Evolutionary conservation across 2,797 vertebrate genomes (phyloP).

Genomic region (Cyprinodon diabolis): DNA sequence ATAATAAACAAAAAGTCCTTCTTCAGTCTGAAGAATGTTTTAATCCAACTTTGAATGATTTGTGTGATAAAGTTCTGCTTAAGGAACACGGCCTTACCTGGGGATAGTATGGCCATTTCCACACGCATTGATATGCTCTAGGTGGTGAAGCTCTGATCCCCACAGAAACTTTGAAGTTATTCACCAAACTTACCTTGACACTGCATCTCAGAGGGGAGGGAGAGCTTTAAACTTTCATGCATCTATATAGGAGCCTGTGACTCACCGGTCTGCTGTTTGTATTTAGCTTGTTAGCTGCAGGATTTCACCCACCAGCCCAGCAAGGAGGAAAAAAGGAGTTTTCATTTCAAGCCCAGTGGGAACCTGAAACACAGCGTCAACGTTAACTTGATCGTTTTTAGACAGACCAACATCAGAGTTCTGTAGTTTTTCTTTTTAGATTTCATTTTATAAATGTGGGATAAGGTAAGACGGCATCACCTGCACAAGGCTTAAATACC

Average conservation of each 20-base stretch:
- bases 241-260: neutral
- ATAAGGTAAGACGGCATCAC: neutral
- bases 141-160: neutral
- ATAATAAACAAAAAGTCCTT: too few species aligned
- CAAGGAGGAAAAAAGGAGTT: neutral
- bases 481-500: neutral
- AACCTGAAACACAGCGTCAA: neutral
- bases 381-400: neutral
- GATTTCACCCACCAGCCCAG: neutral
- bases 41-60: too few species aligned
- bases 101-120: neutral
- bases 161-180: neutral
- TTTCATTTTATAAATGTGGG: neutral
- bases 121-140: neutral
- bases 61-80: neutral
- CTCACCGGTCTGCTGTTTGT: neutral
- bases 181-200: slow-evolving; percentile 7
- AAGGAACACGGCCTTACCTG: neutral
- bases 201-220: neutral
- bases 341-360: neutral
- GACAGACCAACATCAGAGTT: neutral
- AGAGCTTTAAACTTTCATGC: slow-evolving; percentile 5
- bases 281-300: neutral
- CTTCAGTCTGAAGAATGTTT: too few species aligned
- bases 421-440: neutral